Evolutionary conservation across 1,140 invertebrate species (phyloP).

Genomic region (Solen grandis): DNA sequence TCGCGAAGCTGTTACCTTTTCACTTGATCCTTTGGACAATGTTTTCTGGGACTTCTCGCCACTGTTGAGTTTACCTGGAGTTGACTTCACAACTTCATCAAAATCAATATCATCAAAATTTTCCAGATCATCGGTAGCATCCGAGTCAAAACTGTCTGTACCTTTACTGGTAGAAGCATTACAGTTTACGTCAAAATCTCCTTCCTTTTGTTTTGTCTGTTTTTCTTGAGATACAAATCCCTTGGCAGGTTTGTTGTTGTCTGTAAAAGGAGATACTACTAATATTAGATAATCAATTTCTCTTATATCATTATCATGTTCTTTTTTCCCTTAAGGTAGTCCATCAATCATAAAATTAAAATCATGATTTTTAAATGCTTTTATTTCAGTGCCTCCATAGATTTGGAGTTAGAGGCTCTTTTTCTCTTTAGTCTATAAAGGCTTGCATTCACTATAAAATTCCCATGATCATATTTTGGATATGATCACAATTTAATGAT

Average conservation of each 20-base stretch:
- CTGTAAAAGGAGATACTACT: background rate
- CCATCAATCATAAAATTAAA: too few species aligned
- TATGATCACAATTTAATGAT: too few species aligned
- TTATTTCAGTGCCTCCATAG: too few species aligned
- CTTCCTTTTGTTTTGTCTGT: background rate
- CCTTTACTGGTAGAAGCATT: background rate
- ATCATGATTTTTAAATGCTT: too few species aligned
- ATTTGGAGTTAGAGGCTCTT: too few species aligned
- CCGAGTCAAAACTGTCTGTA: slow-evolving; percentile 40
- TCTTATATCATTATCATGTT: background rate
- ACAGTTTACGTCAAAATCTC: too few species aligned
- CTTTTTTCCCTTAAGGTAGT: too few species aligned
- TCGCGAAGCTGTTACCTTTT: background rate
- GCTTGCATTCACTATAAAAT: too few species aligned
- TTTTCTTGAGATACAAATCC: background rate
- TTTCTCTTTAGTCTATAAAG: too few species aligned
- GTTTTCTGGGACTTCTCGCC: background rate
- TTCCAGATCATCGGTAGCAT: slow-evolving; percentile 60
- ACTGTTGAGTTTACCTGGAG: background rate
- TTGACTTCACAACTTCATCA: slow-evolving; percentile 31
- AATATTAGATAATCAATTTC: background rate
- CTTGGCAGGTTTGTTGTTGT: background rate
- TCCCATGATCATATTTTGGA: too few species aligned
- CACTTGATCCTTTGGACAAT: background rate
- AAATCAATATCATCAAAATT: slow-evolving; percentile 60